These are phyloP conservation scores for Camelus dromedarius DNA, from an alignment of 2,113 vertebrate species.

Conservation along the genomic window DNA sequence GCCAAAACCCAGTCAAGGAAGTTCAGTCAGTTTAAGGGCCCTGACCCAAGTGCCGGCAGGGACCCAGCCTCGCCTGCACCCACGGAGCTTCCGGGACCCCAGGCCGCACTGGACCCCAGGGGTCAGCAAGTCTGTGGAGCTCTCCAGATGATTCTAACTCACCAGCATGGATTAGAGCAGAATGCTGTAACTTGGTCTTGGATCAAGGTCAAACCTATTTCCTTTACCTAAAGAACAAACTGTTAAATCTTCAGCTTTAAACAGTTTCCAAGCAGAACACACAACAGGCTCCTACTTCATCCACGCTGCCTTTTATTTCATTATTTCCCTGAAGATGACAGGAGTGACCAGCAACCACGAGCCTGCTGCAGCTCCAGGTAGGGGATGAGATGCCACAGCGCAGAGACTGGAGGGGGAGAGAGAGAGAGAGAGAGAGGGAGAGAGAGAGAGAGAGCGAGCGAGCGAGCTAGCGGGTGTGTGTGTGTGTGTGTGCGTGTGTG, in stretches of 20 bases:
- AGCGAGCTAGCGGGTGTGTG: too few relatives aligned
- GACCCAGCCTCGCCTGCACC: not conserved
- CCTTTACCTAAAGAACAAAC: not conserved
- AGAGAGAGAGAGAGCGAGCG: too few relatives aligned
- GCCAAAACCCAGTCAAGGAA: not conserved
- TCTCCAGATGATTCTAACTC: not conserved
- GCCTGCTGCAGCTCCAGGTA: not conserved
- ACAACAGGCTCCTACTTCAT: not conserved
- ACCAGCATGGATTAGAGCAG: not conserved
- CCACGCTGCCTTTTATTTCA: not conserved
- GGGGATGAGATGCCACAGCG: not conserved
- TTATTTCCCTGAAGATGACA: not conserved
- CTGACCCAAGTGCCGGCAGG: not conserved
- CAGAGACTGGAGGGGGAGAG: not conserved
- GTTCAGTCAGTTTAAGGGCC: not conserved
- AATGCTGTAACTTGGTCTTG: not conserved
- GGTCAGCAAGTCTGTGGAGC: not conserved
- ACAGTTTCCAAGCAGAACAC: not conserved
- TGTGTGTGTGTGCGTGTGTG: too few relatives aligned
- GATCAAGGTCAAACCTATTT: not conserved
- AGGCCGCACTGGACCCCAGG: not conserved
- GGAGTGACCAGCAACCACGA: not conserved
- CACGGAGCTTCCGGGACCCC: not conserved
- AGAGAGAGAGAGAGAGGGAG: too few relatives aligned
- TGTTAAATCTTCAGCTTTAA: not conserved